A percentile compares a stretch with the other conserved stretches of the same genome.
Conservation (phyloP, 2,797 vertebrate genomes). For the Lophura swinhoii region DNA sequence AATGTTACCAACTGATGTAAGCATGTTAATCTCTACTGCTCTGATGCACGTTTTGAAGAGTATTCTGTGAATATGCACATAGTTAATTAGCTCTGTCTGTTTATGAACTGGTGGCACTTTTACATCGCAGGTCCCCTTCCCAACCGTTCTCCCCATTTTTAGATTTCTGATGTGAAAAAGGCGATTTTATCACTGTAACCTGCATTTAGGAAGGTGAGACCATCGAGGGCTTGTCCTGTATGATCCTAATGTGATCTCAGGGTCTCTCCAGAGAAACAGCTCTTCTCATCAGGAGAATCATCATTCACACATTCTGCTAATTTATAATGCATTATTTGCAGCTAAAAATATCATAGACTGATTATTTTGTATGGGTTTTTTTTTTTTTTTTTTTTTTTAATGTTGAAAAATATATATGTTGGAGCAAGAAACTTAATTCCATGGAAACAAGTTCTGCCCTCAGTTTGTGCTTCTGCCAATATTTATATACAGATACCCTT, state of each 20-base stretch:
- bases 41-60: not conserved
- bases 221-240: no score
- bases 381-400: no score
- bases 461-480: not conserved
- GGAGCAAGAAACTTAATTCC: not conserved
- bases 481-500: not conserved
- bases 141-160: not conserved
- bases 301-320: not conserved
- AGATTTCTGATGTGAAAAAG: not conserved
- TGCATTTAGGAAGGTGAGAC: not conserved
- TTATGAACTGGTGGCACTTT: not conserved
- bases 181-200: not conserved
- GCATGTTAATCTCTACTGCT: not conserved
- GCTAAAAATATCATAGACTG: not conserved
- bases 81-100: not conserved
- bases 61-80: rapidly evolving
- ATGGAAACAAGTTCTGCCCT: not conserved
- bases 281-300: not conserved
- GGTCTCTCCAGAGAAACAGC: not conserved
- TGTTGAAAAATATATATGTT: not conserved
- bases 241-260: not conserved
- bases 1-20: not conserved
- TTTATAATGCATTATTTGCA: not conserved
- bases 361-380: not conserved
- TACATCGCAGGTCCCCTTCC: not conserved